These are phyloP conservation scores for Psephotus haematonotus DNA, from an alignment of 2,113 vertebrate genomes.

Conservation along the genomic window DNA sequence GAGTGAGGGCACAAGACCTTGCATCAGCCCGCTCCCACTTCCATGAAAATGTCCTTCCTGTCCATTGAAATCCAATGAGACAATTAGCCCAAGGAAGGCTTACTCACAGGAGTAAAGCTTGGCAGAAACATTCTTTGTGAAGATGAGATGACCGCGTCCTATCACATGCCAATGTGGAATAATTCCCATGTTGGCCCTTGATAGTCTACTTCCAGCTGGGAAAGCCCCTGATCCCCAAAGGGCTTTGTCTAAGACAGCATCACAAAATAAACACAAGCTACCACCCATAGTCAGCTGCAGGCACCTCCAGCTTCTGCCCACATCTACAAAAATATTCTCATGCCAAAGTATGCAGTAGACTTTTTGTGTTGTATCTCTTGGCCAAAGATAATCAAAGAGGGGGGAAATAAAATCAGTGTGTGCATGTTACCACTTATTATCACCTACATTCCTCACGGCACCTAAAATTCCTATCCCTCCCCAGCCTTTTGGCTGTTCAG, in stretches of 20 bases:
- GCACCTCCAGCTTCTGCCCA: neutral
- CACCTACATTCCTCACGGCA: neutral
- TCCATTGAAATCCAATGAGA: neutral
- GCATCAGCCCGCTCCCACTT: neutral
- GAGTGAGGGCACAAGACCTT: neutral
- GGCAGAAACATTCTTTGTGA: neutral
- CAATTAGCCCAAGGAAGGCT: neutral
- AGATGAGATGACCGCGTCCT: conserved; percentile 6
- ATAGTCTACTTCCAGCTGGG: conserved; percentile 38
- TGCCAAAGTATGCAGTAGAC: neutral
- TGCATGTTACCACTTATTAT: neutral
- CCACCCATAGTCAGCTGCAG: neutral
- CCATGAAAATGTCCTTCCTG: neutral
- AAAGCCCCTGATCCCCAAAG: conserved; percentile 11
- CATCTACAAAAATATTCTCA: neutral
- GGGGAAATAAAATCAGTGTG: neutral
- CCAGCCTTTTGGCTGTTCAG: neutral
- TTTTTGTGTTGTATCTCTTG: neutral
- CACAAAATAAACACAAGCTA: neutral
- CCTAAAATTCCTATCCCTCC: neutral
- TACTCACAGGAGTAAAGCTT: neutral
- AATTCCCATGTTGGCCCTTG: conserved; percentile 1
- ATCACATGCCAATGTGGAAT: neutral
- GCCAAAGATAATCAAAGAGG: neutral
- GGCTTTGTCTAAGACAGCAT: neutral